These are phyloP conservation scores for Amphimallon solstitiale DNA, from an alignment of 2,888 invertebrate species.

Conservation along the genomic window DNA sequence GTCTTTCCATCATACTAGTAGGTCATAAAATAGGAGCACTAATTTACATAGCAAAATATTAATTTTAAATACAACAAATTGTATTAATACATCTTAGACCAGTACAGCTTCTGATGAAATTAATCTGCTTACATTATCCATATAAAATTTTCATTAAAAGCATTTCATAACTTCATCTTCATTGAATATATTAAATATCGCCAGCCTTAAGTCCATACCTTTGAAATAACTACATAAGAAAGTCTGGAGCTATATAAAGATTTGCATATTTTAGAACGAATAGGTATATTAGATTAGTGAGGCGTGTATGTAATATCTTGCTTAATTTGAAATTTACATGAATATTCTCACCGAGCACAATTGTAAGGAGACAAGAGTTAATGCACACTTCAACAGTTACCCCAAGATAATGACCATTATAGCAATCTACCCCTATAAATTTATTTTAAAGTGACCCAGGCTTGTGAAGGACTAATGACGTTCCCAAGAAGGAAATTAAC, in stretches of 20 bases:
- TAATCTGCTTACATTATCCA: no score
- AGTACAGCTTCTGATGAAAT: no score
- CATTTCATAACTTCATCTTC: no score
- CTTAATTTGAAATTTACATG: constrained; percentile 31
- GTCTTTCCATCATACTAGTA: no score
- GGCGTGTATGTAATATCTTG: constrained; percentile 24
- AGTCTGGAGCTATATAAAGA: not conserved
- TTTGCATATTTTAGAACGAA: constrained; percentile 20
- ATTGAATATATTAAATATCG: no score
- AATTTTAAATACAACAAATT: no score
- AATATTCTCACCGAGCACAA: constrained; percentile 10
- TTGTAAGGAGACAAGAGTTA: constrained; percentile 25
- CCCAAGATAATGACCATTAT: constrained; percentile 30
- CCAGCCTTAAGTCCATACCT: not conserved
- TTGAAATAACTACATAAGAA: not conserved
- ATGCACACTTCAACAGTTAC: constrained; percentile 31
- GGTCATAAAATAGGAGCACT: no score
- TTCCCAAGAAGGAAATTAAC: constrained; percentile 31
- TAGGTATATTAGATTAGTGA: constrained; percentile 21
- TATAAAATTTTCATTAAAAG: no score
- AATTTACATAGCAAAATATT: no score
- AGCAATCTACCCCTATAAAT: constrained; percentile 25
- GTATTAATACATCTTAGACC: no score
- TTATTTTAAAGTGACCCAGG: constrained; percentile 29
- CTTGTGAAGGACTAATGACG: constrained; percentile 23